Conservation (phyloP, 2,113 vertebrate species). For the Percina caprodes region DNA sequence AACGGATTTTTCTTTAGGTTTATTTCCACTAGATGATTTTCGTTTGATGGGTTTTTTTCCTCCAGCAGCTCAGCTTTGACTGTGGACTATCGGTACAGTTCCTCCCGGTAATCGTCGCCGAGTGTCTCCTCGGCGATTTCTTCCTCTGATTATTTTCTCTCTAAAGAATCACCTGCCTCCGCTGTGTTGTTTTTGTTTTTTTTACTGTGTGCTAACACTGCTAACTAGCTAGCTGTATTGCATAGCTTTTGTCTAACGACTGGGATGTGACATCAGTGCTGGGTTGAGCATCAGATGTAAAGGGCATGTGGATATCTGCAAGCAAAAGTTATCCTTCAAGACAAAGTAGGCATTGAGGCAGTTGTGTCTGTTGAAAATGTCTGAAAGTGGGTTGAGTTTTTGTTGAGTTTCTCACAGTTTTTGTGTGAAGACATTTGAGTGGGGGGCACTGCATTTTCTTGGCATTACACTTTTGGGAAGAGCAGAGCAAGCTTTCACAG, state of each 20-base stretch:
- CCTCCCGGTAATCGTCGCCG: neutral
- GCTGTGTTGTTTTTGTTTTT: slow-evolving; percentile 3
- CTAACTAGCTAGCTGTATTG: slow-evolving; percentile 8
- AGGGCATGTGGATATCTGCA: neutral
- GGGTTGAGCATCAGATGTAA: neutral
- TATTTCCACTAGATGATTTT: slow-evolving; percentile 17
- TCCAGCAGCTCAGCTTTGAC: slow-evolving; percentile 6
- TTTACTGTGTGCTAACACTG: slow-evolving; percentile 25
- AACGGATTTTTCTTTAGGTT: slow-evolving; percentile 11
- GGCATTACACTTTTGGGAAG: slow-evolving; percentile 8
- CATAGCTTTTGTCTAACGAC: neutral
- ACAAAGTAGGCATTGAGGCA: neutral
- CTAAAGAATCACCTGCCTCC: slow-evolving; percentile 11
- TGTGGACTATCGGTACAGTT: slow-evolving; percentile 8
- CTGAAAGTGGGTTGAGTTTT: neutral
- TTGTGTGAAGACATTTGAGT: neutral
- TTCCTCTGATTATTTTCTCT: slow-evolving; percentile 12
- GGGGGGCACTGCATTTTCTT: neutral
- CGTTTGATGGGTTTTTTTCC: neutral
- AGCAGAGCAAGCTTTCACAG: neutral
- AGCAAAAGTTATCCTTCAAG: neutral
- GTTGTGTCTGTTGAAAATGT: neutral
- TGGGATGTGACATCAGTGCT: neutral
- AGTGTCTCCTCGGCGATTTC: neutral
- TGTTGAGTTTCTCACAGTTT: neutral